Evolutionary conservation across 1,140 invertebrate genomes (phyloP).

Genomic region (Oppia nitens): DNA sequence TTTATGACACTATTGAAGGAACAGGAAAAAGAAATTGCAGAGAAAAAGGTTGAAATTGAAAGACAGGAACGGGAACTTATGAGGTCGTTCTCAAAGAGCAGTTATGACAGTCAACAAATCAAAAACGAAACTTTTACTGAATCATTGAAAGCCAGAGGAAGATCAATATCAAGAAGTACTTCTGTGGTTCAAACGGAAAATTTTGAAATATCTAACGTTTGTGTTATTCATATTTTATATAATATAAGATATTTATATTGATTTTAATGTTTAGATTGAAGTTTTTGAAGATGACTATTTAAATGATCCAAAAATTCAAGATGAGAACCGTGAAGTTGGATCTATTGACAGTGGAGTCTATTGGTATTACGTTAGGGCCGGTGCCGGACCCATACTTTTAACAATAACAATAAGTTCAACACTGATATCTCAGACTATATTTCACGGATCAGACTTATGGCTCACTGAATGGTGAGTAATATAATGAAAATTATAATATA

Average conservation of each 20-base stretch:
- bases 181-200: not conserved
- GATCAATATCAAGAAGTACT: not conserved
- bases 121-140: not conserved
- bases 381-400: not conserved
- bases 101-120: not conserved
- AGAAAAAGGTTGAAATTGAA: not conserved
- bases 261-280: constrained; percentile 1
- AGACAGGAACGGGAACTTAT: not conserved
- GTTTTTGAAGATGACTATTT: not conserved
- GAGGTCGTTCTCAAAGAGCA: not conserved
- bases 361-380: constrained; percentile 10
- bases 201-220: not conserved
- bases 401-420: not conserved
- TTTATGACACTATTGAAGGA: constrained; percentile 10
- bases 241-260: not conserved
- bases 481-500: not conserved
- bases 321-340: constrained; percentile 11
- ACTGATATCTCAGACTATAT: constrained; percentile 9
- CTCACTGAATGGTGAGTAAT: constrained; percentile 4
- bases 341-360: constrained; percentile 9
- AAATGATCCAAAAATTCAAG: constrained; percentile 8
- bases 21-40: not conserved
- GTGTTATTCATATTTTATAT: not conserved
- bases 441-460: constrained; percentile 10
- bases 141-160: not conserved